These are phyloP conservation scores for Zoanthus sociatus DNA, from an alignment of 92 coral and sea anemone species.

Conservation along the genomic window DNA sequence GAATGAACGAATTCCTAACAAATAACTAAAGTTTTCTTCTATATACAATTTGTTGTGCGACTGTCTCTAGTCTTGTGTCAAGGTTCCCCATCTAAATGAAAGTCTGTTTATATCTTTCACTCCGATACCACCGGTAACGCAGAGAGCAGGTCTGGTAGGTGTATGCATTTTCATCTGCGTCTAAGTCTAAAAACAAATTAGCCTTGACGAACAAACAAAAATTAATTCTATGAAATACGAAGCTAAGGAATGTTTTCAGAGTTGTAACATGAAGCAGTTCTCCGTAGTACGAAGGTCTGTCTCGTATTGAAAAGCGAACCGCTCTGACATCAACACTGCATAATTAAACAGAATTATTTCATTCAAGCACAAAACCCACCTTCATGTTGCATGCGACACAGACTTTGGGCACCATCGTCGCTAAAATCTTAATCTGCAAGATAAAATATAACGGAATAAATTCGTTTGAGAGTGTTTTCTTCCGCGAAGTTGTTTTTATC, in stretches of 20 bases:
- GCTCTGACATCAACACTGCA: constrained; percentile 47
- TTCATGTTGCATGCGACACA: constrained; percentile 54
- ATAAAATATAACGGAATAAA: not conserved
- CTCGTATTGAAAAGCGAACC: constrained; percentile 36
- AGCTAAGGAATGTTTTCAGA: not conserved
- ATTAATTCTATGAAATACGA: not conserved
- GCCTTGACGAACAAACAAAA: not conserved
- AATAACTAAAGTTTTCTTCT: not conserved
- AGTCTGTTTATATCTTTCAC: constrained; percentile 17
- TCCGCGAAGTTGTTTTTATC: not conserved
- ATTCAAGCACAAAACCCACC: constrained; percentile 53
- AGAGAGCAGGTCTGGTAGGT: constrained; percentile 3
- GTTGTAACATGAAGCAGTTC: not conserved
- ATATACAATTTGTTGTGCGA: not conserved
- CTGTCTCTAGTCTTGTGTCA: constrained; percentile 3
- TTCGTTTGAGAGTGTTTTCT: not conserved
- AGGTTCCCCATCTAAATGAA: not conserved
- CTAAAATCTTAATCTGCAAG: constrained; percentile 11
- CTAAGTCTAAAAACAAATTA: not conserved
- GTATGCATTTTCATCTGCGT: not conserved
- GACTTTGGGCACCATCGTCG: constrained; percentile 36
- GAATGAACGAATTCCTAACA: not conserved
- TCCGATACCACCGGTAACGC: constrained; percentile 41
- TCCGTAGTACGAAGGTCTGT: constrained; percentile 21
- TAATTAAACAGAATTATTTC: constrained; percentile 46